Conservation (phyloP, 2,113 vertebrate genomes). For the Alethe diademata region DNA sequence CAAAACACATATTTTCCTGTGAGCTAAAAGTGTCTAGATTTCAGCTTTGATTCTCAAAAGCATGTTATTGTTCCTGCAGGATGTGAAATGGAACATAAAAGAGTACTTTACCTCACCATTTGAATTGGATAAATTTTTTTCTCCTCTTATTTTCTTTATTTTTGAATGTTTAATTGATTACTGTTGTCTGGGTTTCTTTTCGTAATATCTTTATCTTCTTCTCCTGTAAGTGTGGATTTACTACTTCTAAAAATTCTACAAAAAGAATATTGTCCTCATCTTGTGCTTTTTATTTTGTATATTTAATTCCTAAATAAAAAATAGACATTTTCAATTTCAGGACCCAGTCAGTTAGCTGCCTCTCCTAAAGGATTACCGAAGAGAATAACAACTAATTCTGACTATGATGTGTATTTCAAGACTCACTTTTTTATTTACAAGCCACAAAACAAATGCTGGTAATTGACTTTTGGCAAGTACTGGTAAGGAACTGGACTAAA, state of each 20-base stretch:
- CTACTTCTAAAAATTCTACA: neutral
- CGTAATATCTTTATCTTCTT: neutral
- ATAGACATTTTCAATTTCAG: neutral
- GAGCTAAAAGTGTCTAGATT: conserved; percentile 71
- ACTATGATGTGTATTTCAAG: neutral
- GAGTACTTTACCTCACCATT: conserved; percentile 60
- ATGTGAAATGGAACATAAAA: conserved; percentile 47
- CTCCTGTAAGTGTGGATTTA: neutral
- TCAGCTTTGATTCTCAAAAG: conserved; percentile 69
- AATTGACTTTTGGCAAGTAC: neutral
- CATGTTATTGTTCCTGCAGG: conserved; percentile 65
- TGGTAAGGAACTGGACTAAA: neutral
- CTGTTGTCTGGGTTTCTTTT: neutral
- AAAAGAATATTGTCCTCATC: neutral
- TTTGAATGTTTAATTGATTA: conserved; percentile 68
- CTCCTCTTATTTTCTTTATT: conserved; percentile 19
- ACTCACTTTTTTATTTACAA: neutral
- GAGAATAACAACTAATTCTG: neutral
- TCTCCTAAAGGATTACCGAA: neutral
- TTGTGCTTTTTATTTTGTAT: neutral
- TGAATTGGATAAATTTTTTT: conserved; percentile 56
- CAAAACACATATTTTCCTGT: conserved; percentile 66
- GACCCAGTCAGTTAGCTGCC: neutral
- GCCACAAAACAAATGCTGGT: neutral
- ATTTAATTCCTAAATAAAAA: conserved; percentile 9